Conservation (phyloP, 2,797 vertebrate genomes). For the Argya squamiceps region DNA sequence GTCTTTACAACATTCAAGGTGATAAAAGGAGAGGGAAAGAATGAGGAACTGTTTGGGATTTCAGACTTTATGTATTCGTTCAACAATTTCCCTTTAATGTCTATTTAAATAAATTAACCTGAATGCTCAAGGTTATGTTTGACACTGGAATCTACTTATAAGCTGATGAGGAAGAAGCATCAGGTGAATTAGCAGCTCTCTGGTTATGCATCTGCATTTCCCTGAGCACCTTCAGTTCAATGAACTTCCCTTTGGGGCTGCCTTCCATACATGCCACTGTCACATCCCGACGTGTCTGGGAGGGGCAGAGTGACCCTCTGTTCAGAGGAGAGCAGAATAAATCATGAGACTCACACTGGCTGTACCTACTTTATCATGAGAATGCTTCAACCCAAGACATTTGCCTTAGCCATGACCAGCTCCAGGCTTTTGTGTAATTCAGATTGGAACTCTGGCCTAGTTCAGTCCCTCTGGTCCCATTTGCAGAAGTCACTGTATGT, state of each 20-base stretch:
- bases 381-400: neutral
- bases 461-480: neutral
- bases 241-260: neutral
- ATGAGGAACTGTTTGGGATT: conserved; percentile 36
- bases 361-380: neutral
- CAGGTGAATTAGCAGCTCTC: conserved; percentile 10
- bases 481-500: neutral
- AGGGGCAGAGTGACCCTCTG: neutral
- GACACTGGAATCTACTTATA: neutral
- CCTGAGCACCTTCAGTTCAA: neutral
- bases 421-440: neutral
- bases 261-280: neutral
- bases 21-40: conserved; percentile 49
- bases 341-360: neutral
- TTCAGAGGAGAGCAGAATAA: neutral
- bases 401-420: neutral
- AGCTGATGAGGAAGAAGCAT: neutral
- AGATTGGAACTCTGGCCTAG: neutral
- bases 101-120: conserved; percentile 54
- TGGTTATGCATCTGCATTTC: neutral
- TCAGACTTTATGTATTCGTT: conserved; percentile 2
- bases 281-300: neutral
- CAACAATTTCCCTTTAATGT: conserved; percentile 24
- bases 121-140: conserved; percentile 26
- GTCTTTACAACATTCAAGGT: conserved; percentile 28